A percentile compares a stretch with the other conserved stretches of the same genome.
Conservation (phyloP, 2,797 vertebrate species). For the Crenichthys baileyi region DNA sequence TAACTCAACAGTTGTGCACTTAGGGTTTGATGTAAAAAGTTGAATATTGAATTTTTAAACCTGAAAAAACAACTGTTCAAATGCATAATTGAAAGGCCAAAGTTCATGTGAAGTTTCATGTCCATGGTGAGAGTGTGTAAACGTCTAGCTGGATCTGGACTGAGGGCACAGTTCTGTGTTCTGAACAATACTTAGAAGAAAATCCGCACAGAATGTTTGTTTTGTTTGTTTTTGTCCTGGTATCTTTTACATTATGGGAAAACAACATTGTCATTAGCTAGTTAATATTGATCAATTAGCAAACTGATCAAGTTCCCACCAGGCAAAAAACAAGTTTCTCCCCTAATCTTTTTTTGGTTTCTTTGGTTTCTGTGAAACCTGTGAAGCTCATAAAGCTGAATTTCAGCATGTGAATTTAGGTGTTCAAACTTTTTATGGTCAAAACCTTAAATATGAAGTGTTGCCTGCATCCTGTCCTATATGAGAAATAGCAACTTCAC, state of each 20-base stretch:
- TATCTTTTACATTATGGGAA: neutral
- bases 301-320: too few relatives aligned
- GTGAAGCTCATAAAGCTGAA: neutral
- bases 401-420: neutral
- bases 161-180: neutral
- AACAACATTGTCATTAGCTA: neutral
- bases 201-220: neutral
- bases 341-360: neutral
- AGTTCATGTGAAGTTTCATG: neutral
- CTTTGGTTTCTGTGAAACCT: neutral
- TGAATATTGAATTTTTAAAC: neutral
- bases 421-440: neutral
- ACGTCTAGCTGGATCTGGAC: neutral
- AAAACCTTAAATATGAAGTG: neutral
- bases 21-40: neutral
- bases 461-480: neutral
- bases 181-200: neutral
- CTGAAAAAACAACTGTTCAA: neutral
- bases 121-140: neutral
- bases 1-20: neutral
- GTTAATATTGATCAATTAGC: neutral
- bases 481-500: slow-evolving; percentile 22
- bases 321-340: neutral
- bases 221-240: neutral
- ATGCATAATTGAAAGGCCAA: neutral